These are phyloP conservation scores for Cricetomys ansorgei DNA, from an alignment of 2,113 vertebrate species.

Conservation along the genomic window DNA sequence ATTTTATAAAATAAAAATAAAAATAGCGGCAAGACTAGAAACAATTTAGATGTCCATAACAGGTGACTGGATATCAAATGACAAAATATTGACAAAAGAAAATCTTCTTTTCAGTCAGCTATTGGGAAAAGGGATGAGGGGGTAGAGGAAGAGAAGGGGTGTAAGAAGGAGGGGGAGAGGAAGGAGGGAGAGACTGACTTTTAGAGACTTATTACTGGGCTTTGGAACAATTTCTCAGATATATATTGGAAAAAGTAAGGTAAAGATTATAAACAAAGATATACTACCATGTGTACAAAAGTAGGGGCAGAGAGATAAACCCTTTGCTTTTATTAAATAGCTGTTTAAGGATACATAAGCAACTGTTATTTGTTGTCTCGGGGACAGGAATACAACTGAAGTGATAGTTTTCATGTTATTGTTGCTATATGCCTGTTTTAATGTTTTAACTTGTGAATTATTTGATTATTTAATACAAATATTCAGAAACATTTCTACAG, in stretches of 20 bases:
- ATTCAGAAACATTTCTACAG: constrained; percentile 40
- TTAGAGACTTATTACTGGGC: not conserved
- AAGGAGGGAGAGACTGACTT: not conserved
- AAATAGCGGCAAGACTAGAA: constrained; percentile 35
- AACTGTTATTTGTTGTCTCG: not conserved
- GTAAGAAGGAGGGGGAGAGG: not conserved
- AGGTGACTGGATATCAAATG: not conserved
- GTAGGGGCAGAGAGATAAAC: not conserved
- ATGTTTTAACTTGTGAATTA: not conserved
- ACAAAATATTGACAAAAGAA: not conserved
- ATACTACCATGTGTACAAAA: not conserved
- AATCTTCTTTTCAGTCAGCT: not conserved
- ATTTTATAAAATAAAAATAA: no score
- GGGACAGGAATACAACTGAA: not conserved
- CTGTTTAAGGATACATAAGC: not conserved
- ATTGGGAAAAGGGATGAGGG: not conserved
- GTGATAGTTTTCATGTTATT: not conserved
- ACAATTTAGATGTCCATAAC: not conserved
- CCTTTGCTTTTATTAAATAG: constrained; percentile 7
- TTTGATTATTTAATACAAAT: constrained; percentile 33
- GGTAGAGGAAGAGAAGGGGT: not conserved
- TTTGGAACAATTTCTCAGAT: not conserved
- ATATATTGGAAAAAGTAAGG: not conserved
- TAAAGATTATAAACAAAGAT: not conserved
- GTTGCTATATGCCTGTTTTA: not conserved